Evolutionary conservation across 2,888 invertebrate species (phyloP), one percentile per base, ranked within the genome.

Genomic region (Sylvicola cinctus): DNA sequence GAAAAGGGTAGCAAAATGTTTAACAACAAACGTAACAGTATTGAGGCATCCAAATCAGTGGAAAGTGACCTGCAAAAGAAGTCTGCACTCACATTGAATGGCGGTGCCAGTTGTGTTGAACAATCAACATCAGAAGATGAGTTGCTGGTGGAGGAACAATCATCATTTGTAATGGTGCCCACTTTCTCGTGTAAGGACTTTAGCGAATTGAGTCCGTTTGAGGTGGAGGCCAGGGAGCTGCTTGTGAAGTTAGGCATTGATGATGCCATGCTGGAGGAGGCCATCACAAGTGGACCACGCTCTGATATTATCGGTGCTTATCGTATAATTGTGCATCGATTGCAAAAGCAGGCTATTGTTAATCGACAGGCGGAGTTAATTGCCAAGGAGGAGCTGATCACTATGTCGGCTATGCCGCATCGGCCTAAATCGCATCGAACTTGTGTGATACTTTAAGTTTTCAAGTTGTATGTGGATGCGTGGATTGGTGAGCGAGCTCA

Each of bases 231-330:
- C 1, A 50, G 67, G 5, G 55, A 60, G 39, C 54, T 62, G 35
- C 51, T 74, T 30, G 50, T 58, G 34, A 62, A 63, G 16, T 52
- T 72, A 27, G 76, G 76, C 2, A 68, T 77, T 26, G 62, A 58
- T 11, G 55, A 63, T 1, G 62, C 63, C 36, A 66, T 70, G 61
- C 51, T 76, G 30, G 57, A 61, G 34, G 58, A 62, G 26, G 60
- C 68, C 14, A 54, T 61, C 14, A 57, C 58, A 28, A 63, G 64
- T 40, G 71, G 74, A 20, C 69, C 71, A 2, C 58, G 70, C 33
- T 71, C 68, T 43, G 65, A 70, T 40, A 62, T 77, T 26, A 70
- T 73, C 31, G 77, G 77, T 8, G 70, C 73, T 31, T 79, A 76
- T 51, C 60, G 78, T 29, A 76, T 79, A 38, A 60, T 75, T 25